Conservation (phyloP, 2,113 vertebrate species). For the Murina feae region DNA sequence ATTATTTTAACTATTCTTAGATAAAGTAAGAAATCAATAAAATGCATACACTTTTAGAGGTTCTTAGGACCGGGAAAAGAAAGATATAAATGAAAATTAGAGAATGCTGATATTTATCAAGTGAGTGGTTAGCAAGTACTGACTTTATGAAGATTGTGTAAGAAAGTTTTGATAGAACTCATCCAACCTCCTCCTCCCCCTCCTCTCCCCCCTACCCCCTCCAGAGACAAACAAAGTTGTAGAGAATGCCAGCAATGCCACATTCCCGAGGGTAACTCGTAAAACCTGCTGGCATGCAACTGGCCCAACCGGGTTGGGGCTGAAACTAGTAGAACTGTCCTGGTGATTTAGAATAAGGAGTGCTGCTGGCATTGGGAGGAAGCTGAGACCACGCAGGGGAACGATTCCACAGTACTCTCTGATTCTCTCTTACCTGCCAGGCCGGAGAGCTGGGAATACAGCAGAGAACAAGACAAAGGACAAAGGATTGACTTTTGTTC, state of each 20-base stretch:
- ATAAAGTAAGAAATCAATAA: background rate
- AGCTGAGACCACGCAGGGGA: too few relatives aligned
- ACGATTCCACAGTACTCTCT: background rate
- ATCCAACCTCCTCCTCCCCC: background rate
- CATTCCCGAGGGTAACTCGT: background rate
- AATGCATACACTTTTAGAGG: background rate
- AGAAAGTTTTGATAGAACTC: background rate
- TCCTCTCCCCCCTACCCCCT: accelerated
- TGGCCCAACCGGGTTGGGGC: background rate
- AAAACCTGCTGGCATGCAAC: background rate
- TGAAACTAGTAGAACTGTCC: background rate
- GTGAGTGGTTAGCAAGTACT: background rate
- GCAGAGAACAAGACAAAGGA: background rate
- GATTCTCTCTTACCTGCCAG: background rate
- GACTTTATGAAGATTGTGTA: background rate
- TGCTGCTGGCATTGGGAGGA: background rate
- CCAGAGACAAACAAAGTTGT: background rate
- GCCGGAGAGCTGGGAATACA: background rate
- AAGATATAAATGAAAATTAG: background rate
- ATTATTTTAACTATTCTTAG: background rate
- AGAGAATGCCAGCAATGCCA: background rate
- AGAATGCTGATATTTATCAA: background rate
- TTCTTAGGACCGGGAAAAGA: background rate
- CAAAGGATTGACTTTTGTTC: background rate
- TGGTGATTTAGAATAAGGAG: background rate